phyloP scores from a whole-genome alignment of 2,888 invertebrate genomes.

The Hypomecis atomaria region DNA sequence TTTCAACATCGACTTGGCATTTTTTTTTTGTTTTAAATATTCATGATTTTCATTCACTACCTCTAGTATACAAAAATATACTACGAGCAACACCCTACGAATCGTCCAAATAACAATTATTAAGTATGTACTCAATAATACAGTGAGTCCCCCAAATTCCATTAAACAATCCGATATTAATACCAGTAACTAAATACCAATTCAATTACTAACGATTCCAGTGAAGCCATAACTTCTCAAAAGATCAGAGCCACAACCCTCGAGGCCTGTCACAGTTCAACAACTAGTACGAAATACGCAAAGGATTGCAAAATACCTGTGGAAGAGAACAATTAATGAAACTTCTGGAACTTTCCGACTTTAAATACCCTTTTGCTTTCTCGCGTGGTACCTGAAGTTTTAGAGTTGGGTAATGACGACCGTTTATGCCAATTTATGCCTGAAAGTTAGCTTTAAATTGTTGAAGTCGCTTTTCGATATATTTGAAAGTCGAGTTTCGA shows the following conservation, averaged over 20 bases:
- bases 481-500: slow-evolving; percentile 41
- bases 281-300: slow-evolving; percentile 38
- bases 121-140: too few relatives aligned
- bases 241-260: slow-evolving; percentile 23
- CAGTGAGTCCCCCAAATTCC: too few relatives aligned
- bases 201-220: slow-evolving; percentile 14
- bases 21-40: too few relatives aligned
- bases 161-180: too few relatives aligned
- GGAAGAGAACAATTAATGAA: slow-evolving; percentile 52
- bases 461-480: slow-evolving; percentile 43
- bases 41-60: too few relatives aligned
- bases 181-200: slow-evolving; percentile 8
- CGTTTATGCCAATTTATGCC: slow-evolving; percentile 57
- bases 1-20: too few relatives aligned
- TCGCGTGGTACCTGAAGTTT: slow-evolving; percentile 38
- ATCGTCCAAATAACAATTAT: too few relatives aligned
- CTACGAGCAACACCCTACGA: too few relatives aligned
- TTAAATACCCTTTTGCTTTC: slow-evolving; percentile 54
- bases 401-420: slow-evolving; percentile 49
- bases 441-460: slow-evolving; percentile 46
- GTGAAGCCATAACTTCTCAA: slow-evolving; percentile 13
- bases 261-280: slow-evolving; percentile 32
- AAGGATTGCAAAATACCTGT: slow-evolving; percentile 53
- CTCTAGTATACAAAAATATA: too few relatives aligned
- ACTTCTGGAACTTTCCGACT: slow-evolving; percentile 48